Evolutionary conservation across 2,113 vertebrate species (phyloP).

Genomic region (Helogale parvula): DNA sequence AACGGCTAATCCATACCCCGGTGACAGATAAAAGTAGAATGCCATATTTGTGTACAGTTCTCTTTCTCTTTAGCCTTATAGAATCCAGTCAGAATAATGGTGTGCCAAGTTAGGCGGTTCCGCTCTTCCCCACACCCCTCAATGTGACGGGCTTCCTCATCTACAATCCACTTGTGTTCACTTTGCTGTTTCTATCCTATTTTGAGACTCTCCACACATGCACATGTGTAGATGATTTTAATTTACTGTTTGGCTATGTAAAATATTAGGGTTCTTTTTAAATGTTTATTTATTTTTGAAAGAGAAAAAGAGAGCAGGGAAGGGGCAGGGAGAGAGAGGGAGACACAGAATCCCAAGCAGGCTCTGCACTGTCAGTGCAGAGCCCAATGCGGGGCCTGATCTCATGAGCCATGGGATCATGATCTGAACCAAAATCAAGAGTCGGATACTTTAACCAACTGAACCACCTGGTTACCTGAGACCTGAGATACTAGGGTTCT

Average conservation of each 20-base stretch:
- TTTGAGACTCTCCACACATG: neutral
- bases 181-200: neutral
- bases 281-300: too few relatives aligned
- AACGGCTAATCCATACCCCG: neutral
- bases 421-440: too few relatives aligned
- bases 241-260: neutral
- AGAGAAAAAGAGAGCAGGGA: too few relatives aligned
- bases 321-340: too few relatives aligned
- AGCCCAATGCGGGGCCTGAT: too few relatives aligned
- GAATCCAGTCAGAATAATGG: neutral
- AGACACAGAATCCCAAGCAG: too few relatives aligned
- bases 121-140: neutral
- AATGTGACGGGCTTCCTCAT: neutral
- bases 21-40: neutral
- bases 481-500: neutral
- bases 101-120: neutral
- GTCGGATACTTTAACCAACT: too few relatives aligned
- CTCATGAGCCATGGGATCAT: too few relatives aligned
- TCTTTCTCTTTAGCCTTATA: neutral
- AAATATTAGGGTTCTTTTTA: neutral
- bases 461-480: neutral
- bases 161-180: fast-evolving
- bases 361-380: too few relatives aligned
- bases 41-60: neutral
- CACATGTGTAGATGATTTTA: neutral